These are phyloP conservation scores for Pteria penguin DNA, from an alignment of 2,888 invertebrate genomes.

Conservation along the genomic window DNA sequence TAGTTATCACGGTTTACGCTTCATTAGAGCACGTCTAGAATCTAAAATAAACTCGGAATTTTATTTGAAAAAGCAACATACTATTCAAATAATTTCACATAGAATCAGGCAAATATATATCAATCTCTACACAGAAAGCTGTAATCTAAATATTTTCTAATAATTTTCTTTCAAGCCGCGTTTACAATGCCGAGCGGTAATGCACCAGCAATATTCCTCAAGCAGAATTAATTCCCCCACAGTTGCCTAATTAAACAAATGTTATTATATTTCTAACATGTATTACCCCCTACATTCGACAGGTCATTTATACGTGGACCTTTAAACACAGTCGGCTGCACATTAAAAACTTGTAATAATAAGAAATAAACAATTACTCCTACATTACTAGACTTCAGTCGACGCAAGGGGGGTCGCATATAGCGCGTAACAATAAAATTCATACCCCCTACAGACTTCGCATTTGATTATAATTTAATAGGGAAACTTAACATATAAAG, in stretches of 20 bases:
- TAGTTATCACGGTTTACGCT: no score
- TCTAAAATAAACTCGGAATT: no score
- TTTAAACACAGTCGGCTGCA: conserved; percentile 23
- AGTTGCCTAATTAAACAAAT: background rate
- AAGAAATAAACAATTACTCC: conserved; percentile 27
- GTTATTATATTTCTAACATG: conserved; percentile 16
- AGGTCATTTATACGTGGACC: conserved; percentile 28
- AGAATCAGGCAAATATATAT: no score
- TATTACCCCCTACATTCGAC: conserved; percentile 13
- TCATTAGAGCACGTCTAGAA: no score
- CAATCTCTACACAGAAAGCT: no score
- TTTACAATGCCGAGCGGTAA: no score
- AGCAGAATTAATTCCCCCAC: background rate
- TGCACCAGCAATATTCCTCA: no score
- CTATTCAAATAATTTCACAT: no score
- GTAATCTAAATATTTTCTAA: no score
- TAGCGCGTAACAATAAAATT: conserved; percentile 20
- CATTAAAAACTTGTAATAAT: conserved; percentile 24
- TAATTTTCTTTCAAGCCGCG: no score
- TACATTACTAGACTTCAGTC: conserved; percentile 1
- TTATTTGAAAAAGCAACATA: no score
- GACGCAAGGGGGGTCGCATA: conserved; percentile 19
- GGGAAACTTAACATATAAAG: conserved; percentile 5
- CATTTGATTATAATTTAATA: conserved; percentile 30
- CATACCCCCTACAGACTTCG: conserved; percentile 24